Conservation (phyloP, 2,797 vertebrate genomes). For the Benthosema pterotum region DNA sequence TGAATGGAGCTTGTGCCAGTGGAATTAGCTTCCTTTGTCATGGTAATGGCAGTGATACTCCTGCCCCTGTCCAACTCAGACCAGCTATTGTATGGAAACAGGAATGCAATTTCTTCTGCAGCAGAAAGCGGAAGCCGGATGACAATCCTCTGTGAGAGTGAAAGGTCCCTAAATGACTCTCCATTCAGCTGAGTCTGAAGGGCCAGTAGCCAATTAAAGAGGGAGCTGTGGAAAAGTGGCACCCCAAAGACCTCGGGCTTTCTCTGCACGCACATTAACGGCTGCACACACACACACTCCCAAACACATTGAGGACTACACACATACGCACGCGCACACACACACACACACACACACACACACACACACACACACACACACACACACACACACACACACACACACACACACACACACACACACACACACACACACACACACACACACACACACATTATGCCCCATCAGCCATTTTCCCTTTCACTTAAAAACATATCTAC, state of each 20-base stretch:
- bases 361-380: neutral
- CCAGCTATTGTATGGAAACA: conserved; percentile 82
- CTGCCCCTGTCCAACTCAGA: conserved; percentile 79
- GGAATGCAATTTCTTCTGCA: conserved; percentile 85
- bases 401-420: no score
- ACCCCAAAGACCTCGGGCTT: conserved; percentile 62
- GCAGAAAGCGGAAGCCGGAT: conserved; percentile 62
- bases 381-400: conserved; percentile 23
- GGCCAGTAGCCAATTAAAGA: conserved; percentile 83
- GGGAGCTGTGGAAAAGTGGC: conserved; percentile 69
- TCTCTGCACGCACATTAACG: conserved; percentile 66
- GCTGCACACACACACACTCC: conserved; percentile 21
- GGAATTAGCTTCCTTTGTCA: conserved; percentile 86
- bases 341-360: conserved; percentile 18
- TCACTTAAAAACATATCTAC: conserved; percentile 34
- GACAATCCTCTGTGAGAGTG: conserved; percentile 81
- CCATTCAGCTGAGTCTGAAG: conserved; percentile 79
- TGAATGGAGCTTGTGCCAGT: conserved; percentile 75
- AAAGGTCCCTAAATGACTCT: conserved; percentile 84
- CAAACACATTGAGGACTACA: neutral
- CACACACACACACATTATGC: neutral
- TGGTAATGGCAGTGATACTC: conserved; percentile 86
- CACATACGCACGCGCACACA: neutral
- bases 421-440: conserved; percentile 22
- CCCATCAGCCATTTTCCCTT: neutral